Base-by-base conservation (phyloP, 1,140 invertebrate genomes). In the Calycopis cecrops region DNA sequence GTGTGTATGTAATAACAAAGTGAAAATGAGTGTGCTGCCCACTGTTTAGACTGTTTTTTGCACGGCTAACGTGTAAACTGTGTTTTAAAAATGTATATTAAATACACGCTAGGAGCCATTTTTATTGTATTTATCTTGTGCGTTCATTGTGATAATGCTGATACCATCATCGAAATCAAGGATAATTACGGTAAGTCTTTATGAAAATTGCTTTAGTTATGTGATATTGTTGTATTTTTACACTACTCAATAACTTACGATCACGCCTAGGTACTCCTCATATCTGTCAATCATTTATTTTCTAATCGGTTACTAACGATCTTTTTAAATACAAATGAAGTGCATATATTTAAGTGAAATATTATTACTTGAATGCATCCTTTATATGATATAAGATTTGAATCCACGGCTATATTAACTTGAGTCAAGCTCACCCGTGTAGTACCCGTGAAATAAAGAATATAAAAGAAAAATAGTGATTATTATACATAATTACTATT, bases 101-200 rank as follows among this genome's bases (percentile, higher is more conserved):
- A 67, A 60, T 82, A 72, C 72, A 76, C 75, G 63, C 62, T 86
- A 83, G 83, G 77, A 87, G 83, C 83, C 83, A 86, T 86, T 86
- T 86, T 86, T 83, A 76, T 76, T 79, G 72, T 85, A 87, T 87
- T 85, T 87, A 87, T 87, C 85, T 87, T 85, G 76, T 79, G 79
- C 79, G 81, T 84, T 78, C 76, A 85, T 85, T 85, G 84, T 87
- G 84, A 85, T 82, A 84, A 81, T 82, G 72, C 69, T 66, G 78
- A 60, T 69, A 80, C 68, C 73, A 78, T 83, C 79, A 85, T 85
- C 79, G 83, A 85, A 85, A 76, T 73, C 60, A 73, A 71, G 67
- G 66, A 77, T 73, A 85, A 82, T 77, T 79, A 80, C 66, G 81
- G 83, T 86, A 40, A 83, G 83, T 78, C 37, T 28, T 42, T 28